Evolutionary conservation across 1,140 invertebrate genomes (phyloP).

Genomic region (Nasonia longicornis): DNA sequence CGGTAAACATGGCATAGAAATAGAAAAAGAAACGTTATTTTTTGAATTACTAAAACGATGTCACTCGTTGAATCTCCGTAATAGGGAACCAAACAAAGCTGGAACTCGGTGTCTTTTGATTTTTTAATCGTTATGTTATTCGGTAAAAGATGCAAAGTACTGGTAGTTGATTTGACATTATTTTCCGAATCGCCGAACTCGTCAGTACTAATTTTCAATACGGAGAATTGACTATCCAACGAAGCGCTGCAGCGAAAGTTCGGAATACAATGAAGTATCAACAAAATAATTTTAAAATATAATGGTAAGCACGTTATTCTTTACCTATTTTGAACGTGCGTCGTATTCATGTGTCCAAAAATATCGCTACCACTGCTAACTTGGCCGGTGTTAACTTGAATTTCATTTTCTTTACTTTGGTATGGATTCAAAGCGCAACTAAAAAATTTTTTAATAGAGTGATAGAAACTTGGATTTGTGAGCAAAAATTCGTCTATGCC

Average conservation of each 20-base stretch:
- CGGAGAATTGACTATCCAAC: neutral
- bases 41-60: conserved; percentile 44
- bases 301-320: neutral
- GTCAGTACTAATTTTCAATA: neutral
- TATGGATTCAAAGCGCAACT: conserved; percentile 23
- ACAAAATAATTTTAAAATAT: neutral
- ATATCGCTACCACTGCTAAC: neutral
- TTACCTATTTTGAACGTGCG: neutral
- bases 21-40: neutral
- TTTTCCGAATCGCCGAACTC: neutral
- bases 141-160: neutral
- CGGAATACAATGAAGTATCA: neutral
- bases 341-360: neutral
- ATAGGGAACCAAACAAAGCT: conserved; percentile 48
- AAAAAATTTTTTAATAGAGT: conserved; percentile 25
- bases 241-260: neutral
- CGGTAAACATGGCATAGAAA: neutral
- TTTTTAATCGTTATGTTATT: neutral
- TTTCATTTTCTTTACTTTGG: neutral
- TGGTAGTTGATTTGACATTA: neutral
- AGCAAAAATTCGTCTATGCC: conserved; percentile 21
- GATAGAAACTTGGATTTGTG: conserved; percentile 1
- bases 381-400: neutral
- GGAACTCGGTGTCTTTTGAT: conserved; percentile 26
- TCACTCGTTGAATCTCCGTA: conserved; percentile 39